Conservation (phyloP, 2,113 vertebrate species). For the Bolborhynchus lineola region DNA sequence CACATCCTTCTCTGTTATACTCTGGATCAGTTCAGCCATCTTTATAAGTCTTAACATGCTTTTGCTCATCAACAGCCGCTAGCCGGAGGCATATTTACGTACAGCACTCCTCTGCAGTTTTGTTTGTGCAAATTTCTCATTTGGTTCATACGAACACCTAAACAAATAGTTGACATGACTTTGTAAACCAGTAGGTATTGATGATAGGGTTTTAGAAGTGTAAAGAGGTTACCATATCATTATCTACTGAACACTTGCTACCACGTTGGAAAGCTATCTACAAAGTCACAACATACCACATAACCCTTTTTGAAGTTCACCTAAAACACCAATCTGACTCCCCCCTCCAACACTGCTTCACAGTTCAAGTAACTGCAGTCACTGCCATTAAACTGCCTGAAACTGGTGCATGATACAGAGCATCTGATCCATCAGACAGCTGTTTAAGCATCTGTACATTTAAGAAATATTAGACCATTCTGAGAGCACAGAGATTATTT, state of each 20-base stretch:
- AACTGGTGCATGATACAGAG: not conserved
- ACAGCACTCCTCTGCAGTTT: not conserved
- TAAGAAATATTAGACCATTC: not conserved
- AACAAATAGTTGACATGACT: not conserved
- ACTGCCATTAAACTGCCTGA: not conserved
- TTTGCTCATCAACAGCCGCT: not conserved
- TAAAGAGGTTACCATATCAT: not conserved
- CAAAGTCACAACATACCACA: not conserved
- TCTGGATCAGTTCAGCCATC: not conserved
- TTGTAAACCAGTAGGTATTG: not conserved
- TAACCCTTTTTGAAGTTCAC: not conserved
- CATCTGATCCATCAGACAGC: not conserved
- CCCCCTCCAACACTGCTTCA: fast-evolving
- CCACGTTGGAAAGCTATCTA: not conserved
- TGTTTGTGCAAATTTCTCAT: not conserved
- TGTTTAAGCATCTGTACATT: not conserved
- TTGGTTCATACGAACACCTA: not conserved
- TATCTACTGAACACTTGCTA: not conserved
- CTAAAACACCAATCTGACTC: not conserved
- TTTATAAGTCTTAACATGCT: not conserved
- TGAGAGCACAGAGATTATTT: not conserved
- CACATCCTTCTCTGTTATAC: not conserved
- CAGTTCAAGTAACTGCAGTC: not conserved
- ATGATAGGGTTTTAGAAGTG: not conserved
- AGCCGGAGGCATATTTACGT: not conserved